These are phyloP conservation scores for Colletes collaris DNA, from an alignment of 2,888 invertebrate genomes.

Conservation along the genomic window DNA sequence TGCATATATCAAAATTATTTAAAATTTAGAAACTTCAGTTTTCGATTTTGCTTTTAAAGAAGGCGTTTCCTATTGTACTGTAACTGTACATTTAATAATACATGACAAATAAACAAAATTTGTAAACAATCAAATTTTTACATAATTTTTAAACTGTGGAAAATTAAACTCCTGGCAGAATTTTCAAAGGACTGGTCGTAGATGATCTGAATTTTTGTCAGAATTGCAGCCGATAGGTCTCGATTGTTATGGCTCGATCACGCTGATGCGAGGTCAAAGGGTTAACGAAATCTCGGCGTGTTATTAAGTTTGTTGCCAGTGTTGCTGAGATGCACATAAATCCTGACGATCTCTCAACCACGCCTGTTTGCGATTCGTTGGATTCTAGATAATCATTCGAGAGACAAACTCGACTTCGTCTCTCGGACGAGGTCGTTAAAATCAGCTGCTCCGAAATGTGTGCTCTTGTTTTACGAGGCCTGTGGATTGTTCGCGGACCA, in stretches of 20 bases:
- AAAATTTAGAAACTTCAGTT: too few relatives aligned
- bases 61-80: too few relatives aligned
- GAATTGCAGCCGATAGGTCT: neutral
- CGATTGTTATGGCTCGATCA: too few relatives aligned
- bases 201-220: neutral
- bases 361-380: conserved; percentile 33
- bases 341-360: conserved; percentile 17
- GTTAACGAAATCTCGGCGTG: neutral
- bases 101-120: too few relatives aligned
- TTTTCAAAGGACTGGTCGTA: too few relatives aligned
- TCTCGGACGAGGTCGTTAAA: conserved; percentile 50
- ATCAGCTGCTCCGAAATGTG: conserved; percentile 51
- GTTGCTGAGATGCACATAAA: conserved; percentile 7
- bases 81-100: too few relatives aligned
- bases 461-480: conserved; percentile 30
- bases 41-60: too few relatives aligned
- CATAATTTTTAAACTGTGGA: too few relatives aligned
- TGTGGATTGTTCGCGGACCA: conserved; percentile 19
- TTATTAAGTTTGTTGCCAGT: neutral
- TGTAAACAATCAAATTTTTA: too few relatives aligned
- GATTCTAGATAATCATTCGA: conserved; percentile 30
- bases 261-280: neutral
- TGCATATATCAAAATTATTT: too few relatives aligned
- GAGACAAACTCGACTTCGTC: conserved; percentile 30
- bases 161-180: too few relatives aligned